Base-by-base conservation (phyloP, 2,888 invertebrate genomes). In the Drosophila nr. perissopoda region DNA sequence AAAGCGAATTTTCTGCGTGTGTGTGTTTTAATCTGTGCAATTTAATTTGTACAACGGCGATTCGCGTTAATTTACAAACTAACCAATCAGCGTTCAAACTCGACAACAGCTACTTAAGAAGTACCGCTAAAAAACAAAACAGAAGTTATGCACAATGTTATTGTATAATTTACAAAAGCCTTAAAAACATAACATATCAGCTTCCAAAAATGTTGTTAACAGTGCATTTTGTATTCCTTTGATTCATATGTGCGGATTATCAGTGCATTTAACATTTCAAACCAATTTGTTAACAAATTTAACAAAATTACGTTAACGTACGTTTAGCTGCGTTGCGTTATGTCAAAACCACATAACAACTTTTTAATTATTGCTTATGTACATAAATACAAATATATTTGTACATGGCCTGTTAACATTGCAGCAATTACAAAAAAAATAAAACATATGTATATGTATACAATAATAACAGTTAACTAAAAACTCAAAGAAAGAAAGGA, bases 191-290 rank as follows among this genome's bases (percentile, higher is more conserved):
- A 45, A 42, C 21, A 7, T 13, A 45, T 21, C 7, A 40, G 0
- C 11, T 21, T 21, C 7, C 7, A 45, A 45, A 45, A 45, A 45
- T 16, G 7, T 21, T 21, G 13, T 4, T 45, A 45, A 16, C 7
- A 25, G 25, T 25, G 16, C 2, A 25, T 45, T 45, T 25, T 25
- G 7, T 8, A 16, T 45, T 45, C 7, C 16, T 45, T 45, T 8
- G 16, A 18, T 34, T 21, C n/a, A 21, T 27, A 7, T 59, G 11
- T 25, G 18, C 51, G 69, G 69, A 69, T 69, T 69, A 69, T 69
- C 72, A 68, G 68, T 69, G 68, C 71, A 38, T 42, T 59, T 16
- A 63, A 61, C 18, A 36, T 16, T 45, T 27, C 5, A 38, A 27
- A 11, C 1, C 34, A 54, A 25, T 31, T 21, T 45, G 16, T 25